phyloP scores from a whole-genome alignment of 2,888 invertebrate genomes.

The Acanthococcus lagerstroemiae region DNA sequence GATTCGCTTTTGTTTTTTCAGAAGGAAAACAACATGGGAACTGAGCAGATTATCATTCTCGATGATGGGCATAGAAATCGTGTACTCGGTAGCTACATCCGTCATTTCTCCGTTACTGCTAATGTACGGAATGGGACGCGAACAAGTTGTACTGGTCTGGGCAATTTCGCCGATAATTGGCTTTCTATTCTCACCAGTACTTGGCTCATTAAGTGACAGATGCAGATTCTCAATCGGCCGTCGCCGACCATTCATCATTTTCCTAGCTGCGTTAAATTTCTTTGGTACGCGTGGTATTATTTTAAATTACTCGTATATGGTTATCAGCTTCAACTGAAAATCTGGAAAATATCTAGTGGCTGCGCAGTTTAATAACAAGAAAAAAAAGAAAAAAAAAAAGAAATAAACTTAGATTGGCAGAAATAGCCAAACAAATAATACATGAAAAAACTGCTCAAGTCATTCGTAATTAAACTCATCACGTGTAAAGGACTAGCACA shows the following conservation, averaged over 20 bases:
- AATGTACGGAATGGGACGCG: constrained; percentile 84
- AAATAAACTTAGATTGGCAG: too few relatives aligned
- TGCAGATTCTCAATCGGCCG: constrained; percentile 72
- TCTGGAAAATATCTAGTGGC: too few relatives aligned
- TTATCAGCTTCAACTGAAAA: too few relatives aligned
- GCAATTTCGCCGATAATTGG: constrained; percentile 87
- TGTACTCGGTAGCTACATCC: constrained; percentile 93
- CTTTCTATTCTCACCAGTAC: constrained; percentile 82
- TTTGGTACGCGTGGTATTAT: too few relatives aligned
- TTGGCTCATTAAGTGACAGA: constrained; percentile 86
- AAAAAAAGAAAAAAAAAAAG: too few relatives aligned
- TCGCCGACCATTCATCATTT: constrained; percentile 80
- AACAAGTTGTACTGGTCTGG: constrained; percentile 93
- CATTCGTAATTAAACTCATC: too few relatives aligned
- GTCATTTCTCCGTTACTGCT: constrained; percentile 90
- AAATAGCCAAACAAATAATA: too few relatives aligned
- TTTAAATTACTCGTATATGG: too few relatives aligned
- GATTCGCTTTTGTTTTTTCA: constrained; percentile 43
- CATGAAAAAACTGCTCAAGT: too few relatives aligned
- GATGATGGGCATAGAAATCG: constrained; percentile 95
- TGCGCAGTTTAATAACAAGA: too few relatives aligned
- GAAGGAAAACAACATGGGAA: constrained; percentile 68
- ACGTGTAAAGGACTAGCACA: too few relatives aligned
- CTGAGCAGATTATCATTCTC: constrained; percentile 81
- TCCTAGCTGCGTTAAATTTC: constrained; percentile 82